These are phyloP conservation scores for Gobius niger DNA, from an alignment of 2,113 vertebrate species.

Conservation along the genomic window DNA sequence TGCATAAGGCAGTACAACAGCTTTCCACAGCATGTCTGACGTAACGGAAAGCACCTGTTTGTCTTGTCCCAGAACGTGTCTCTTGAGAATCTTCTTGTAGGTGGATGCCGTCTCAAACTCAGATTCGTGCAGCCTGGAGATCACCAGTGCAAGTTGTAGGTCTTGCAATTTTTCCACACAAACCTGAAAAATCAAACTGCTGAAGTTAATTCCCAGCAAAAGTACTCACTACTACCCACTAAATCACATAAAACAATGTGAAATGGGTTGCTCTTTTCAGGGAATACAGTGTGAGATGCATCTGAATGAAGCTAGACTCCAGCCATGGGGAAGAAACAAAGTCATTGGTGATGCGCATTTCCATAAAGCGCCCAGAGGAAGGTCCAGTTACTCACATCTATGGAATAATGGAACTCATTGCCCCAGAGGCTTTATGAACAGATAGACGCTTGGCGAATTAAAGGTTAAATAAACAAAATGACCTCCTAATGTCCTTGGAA, in stretches of 20 bases:
- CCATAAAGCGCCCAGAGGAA: constrained; percentile 56
- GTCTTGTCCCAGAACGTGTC: constrained; percentile 85
- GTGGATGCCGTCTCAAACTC: constrained; percentile 90
- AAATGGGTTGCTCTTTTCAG: constrained; percentile 6
- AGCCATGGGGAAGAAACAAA: constrained; percentile 51
- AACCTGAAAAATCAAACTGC: constrained; percentile 72
- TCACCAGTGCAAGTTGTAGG: constrained; percentile 91
- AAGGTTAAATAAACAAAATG: constrained; percentile 41
- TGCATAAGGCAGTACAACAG: not conserved
- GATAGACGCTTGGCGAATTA: constrained; percentile 50
- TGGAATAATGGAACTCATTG: constrained; percentile 55
- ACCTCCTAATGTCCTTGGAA: constrained; percentile 9
- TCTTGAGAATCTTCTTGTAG: constrained; percentile 89
- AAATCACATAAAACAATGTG: constrained; percentile 12
- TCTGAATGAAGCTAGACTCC: constrained; percentile 61
- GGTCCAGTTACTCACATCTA: constrained; percentile 54
- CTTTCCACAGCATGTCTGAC: constrained; percentile 1
- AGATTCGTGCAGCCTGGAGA: constrained; percentile 90
- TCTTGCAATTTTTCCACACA: constrained; percentile 96
- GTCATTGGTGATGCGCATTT: constrained; percentile 63
- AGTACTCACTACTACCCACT: not conserved
- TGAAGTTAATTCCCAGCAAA: not conserved
- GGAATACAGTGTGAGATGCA: constrained; percentile 48
- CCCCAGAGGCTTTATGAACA: constrained; percentile 40
- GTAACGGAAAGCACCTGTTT: constrained; percentile 65